These are phyloP conservation scores for Hafferia zeledoni DNA, from an alignment of 2,797 vertebrate species.

Conservation along the genomic window DNA sequence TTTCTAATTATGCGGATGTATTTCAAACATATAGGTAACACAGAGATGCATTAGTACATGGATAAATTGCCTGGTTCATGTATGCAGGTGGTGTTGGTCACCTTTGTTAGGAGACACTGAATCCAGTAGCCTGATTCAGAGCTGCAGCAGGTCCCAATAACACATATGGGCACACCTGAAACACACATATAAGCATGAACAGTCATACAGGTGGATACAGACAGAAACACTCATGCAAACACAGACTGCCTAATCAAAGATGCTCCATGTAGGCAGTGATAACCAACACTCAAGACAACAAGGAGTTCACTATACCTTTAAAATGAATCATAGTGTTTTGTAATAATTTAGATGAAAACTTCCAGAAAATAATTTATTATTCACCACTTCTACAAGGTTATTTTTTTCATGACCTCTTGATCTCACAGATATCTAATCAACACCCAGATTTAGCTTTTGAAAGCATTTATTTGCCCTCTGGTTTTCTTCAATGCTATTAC, in stretches of 20 bases:
- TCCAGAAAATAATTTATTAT: constrained; percentile 10
- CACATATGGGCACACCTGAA: not conserved
- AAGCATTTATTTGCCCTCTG: constrained; percentile 22
- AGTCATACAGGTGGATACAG: not conserved
- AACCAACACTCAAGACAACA: not conserved
- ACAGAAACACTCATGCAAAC: not conserved
- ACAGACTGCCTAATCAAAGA: not conserved
- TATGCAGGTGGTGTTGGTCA: not conserved
- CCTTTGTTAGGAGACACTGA: not conserved
- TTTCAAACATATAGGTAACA: not conserved
- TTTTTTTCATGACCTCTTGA: not conserved
- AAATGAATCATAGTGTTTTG: not conserved
- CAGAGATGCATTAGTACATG: not conserved
- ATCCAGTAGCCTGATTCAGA: not conserved
- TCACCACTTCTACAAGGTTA: not conserved
- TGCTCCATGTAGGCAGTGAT: not conserved
- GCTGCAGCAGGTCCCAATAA: not conserved
- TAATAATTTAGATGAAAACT: not conserved
- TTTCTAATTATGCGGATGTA: not conserved
- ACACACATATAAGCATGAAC: not conserved
- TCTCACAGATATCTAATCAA: constrained; percentile 6
- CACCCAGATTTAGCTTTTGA: not conserved
- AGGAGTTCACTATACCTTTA: not conserved
- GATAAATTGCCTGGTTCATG: not conserved
- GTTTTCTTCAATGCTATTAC: not conserved